Percentiles rank a stretch among this genome's conserved stretches.
Evolutionary conservation across 2,113 vertebrate species (phyloP).

Genomic region (Dromiciops gliroides): DNA sequence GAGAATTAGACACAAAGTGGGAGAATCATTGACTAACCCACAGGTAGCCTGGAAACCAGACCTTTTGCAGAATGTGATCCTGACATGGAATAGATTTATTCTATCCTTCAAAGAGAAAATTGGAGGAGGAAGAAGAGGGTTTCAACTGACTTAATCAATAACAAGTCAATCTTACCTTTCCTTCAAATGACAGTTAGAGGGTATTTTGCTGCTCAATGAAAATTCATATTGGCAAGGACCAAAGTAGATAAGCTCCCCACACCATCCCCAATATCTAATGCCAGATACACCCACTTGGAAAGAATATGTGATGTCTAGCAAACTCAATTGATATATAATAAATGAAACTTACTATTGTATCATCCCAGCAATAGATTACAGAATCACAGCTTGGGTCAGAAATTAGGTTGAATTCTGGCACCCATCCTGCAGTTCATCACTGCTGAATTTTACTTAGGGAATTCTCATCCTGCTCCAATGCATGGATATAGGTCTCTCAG

Average conservation of each 20-base stretch:
- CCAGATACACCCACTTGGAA: constrained; percentile 23
- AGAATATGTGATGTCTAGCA: constrained; percentile 41
- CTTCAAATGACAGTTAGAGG: constrained; percentile 26
- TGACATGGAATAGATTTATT: constrained; percentile 51
- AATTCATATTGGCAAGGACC: constrained; percentile 49
- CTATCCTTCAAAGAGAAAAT: constrained; percentile 48
- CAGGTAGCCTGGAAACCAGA: not conserved
- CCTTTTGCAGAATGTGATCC: constrained; percentile 32
- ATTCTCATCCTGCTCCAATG: not conserved
- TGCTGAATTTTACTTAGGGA: not conserved
- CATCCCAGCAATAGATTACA: constrained; percentile 12
- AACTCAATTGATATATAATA: constrained; percentile 31
- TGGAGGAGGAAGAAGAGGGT: constrained; percentile 24
- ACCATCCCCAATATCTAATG: not conserved
- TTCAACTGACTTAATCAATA: constrained; percentile 59
- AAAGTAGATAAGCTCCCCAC: constrained; percentile 44
- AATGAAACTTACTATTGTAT: constrained; percentile 50
- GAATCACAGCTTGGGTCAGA: constrained; percentile 28
- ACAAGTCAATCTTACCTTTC: constrained; percentile 50
- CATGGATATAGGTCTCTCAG: not conserved
- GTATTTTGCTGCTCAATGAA: not conserved
- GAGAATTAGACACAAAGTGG: constrained; percentile 7
- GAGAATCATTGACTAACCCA: not conserved
- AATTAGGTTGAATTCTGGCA: constrained; percentile 19
- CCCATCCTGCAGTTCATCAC: not conserved